These are phyloP conservation scores for Meandrusa payeni DNA, from an alignment of 2,888 invertebrate genomes.

Conservation along the genomic window DNA sequence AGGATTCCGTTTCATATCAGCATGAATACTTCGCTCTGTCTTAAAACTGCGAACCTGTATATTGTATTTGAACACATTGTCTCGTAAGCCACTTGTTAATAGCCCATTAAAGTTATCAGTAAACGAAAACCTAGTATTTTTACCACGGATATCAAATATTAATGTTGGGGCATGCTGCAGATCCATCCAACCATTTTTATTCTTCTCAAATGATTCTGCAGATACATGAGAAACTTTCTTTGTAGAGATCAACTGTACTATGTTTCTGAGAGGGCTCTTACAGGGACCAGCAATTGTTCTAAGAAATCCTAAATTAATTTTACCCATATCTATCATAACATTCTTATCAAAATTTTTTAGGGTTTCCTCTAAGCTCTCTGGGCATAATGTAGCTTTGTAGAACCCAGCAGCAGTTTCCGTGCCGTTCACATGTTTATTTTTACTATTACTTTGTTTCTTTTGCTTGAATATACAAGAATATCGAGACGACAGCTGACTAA, in stretches of 20 bases:
- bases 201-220: conserved; percentile 59
- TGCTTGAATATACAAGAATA: conserved; percentile 69
- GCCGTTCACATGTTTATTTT: conserved; percentile 57
- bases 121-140: conserved; percentile 45
- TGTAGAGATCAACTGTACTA: conserved; percentile 41
- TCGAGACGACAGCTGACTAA: conserved; percentile 71
- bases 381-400: conserved; percentile 58
- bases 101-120: conserved; percentile 55
- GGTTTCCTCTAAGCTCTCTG: conserved; percentile 64
- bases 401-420: conserved; percentile 45
- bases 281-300: conserved; percentile 40
- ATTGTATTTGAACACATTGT: conserved; percentile 47
- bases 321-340: conserved; percentile 62
- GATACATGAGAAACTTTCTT: conserved; percentile 64
- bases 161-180: conserved; percentile 37
- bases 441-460: conserved; percentile 57
- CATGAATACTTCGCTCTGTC: conserved; percentile 86
- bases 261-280: conserved; percentile 33
- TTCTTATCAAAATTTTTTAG: conserved; percentile 67
- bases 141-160: conserved; percentile 46
- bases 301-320: conserved; percentile 50
- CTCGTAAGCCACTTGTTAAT: conserved; percentile 41
- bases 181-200: conserved; percentile 62
- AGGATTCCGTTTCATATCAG: conserved; percentile 87
- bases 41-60: conserved; percentile 88